phyloP scores from a whole-genome alignment of 2,113 vertebrate genomes.

The Tragelaphus scriptus region DNA sequence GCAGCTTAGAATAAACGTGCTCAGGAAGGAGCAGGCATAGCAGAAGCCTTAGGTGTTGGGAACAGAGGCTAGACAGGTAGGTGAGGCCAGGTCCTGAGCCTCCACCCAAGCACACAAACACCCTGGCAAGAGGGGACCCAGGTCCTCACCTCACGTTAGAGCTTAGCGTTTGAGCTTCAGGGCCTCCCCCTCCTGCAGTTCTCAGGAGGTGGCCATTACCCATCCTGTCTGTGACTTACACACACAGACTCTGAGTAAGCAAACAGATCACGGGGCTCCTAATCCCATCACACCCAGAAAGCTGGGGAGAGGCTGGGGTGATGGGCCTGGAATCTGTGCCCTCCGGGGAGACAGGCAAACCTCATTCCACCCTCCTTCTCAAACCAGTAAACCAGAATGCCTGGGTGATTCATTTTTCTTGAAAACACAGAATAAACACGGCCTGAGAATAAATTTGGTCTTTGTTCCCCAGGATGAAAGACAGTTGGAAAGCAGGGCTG shows the following conservation, averaged over 20 bases:
- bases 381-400: background rate
- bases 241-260: background rate
- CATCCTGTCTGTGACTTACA: background rate
- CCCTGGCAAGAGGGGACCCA: background rate
- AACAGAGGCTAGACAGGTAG: background rate
- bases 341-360: background rate
- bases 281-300: slow-evolving; percentile 11
- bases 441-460: slow-evolving; percentile 13
- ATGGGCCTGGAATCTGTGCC: background rate
- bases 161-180: background rate
- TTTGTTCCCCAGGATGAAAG: slow-evolving; percentile 15
- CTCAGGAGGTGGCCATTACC: background rate
- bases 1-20: rapidly evolving
- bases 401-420: background rate
- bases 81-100: background rate
- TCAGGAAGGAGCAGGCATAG: background rate
- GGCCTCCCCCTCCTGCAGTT: background rate
- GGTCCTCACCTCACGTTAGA: background rate
- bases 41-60: background rate
- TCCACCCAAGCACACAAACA: rapidly evolving
- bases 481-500: background rate
- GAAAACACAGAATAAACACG: background rate
- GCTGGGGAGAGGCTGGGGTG: background rate
- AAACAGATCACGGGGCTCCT: background rate
- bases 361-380: background rate